Evolutionary conservation across 2,888 invertebrate genomes (phyloP), one percentile per base, ranked within the genome.

Genomic region (Hypercompe scribonia): DNA sequence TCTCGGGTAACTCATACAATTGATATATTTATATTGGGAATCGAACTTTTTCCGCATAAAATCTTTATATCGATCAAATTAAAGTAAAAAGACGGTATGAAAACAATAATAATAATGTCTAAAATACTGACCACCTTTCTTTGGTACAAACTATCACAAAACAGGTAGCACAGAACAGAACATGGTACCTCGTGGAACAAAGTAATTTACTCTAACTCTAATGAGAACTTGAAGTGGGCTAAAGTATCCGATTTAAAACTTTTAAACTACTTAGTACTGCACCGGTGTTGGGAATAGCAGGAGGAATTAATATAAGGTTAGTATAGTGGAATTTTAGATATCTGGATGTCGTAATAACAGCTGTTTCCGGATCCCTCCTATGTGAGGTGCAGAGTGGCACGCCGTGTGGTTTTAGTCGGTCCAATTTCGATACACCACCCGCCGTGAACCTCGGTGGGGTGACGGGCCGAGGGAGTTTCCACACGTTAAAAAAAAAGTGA

Each of bases 201-300:
- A 75, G 82, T 81, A 81, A 82, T 84, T 81, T 82, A 82, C 77
- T 73, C 65, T 64, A 70, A 64, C 50, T 31, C 63, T 79, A 77
- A 82, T 77, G 74, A 76, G 77, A 65, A 65, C 33, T 65, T 58
- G 39, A 67, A 54, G 69, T 28, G 72, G 75, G 39, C 39, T 81
- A 74, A 82, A 79, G 74, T 78, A 79, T 80, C 78, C 73, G 74
- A 74, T 80, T 70, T 69, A 65, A 42, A 31, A 54, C 28, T 24
- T 31, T 31, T 68, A 8, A 46, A 54, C 15, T 61, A 61, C 28
- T 31, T 61, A 61, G 15, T 5, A 15, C 58, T 31, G 31, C 18
- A 18, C 15, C 7, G 15, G 31, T 61, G 61, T 61, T 18, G 31
- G 28, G 28, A 31, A 31, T n/a, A 61, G 28, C 61, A 61, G 18